A percentile compares a stretch with the other conserved stretches of the same genome.
Conservation (phyloP, 2,113 vertebrate species). For the Leptocoma aspasia region DNA sequence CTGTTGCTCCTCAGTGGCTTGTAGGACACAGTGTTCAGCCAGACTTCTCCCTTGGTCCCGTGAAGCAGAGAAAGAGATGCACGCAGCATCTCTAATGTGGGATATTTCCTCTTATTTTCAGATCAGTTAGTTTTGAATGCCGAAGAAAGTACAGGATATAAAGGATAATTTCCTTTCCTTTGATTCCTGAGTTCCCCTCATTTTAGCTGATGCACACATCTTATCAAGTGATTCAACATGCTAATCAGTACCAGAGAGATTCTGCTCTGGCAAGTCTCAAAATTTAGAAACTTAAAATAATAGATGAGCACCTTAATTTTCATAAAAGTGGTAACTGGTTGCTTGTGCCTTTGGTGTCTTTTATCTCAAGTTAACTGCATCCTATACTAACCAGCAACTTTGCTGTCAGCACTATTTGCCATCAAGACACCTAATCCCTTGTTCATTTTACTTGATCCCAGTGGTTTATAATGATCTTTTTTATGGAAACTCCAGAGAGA, state of each 20-base stretch:
- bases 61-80: neutral
- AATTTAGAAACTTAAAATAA: slow-evolving; percentile 8
- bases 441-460: neutral
- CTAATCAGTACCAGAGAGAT: slow-evolving; percentile 11
- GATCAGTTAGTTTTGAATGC: slow-evolving; percentile 10
- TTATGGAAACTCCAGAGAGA: neutral
- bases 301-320: neutral
- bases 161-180: slow-evolving; percentile 34
- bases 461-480: neutral
- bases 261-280: neutral
- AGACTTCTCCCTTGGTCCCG: neutral
- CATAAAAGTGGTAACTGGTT: neutral
- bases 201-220: slow-evolving; percentile 35
- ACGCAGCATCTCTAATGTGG: neutral
- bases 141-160: slow-evolving; percentile 35
- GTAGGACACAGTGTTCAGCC: neutral
- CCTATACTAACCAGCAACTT: neutral
- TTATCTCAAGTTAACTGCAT: neutral
- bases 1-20: neutral
- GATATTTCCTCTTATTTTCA: slow-evolving; percentile 12
- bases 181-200: slow-evolving; percentile 28
- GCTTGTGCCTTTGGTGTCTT: neutral
- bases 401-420: neutral
- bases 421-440: neutral
- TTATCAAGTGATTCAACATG: slow-evolving; percentile 28